Evolutionary conservation across 2,113 vertebrate genomes (phyloP).

Genomic region (Brevimyrus niger): DNA sequence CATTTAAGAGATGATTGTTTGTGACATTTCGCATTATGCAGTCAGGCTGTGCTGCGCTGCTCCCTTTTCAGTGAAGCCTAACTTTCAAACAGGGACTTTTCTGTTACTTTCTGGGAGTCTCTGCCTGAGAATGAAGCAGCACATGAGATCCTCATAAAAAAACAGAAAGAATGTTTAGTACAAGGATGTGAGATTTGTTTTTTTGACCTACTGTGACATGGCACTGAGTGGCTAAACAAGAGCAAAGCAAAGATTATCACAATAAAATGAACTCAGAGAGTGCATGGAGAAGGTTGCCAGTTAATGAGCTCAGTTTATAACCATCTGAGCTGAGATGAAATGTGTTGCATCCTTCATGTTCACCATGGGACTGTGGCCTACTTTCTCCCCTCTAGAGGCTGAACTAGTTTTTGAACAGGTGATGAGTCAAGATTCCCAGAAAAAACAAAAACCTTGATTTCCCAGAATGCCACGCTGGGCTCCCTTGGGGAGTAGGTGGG

Average conservation of each 20-base stretch:
- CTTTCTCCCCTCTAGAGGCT: neutral
- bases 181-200: neutral
- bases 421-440: neutral
- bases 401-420: neutral
- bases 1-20: neutral
- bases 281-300: neutral
- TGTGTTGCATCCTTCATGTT: neutral
- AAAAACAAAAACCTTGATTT: neutral
- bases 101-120: neutral
- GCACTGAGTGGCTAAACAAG: neutral
- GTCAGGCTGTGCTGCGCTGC: neutral
- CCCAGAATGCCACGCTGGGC: neutral
- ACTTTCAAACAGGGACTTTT: neutral
- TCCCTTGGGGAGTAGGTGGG: neutral
- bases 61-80: neutral
- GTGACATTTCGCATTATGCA: neutral
- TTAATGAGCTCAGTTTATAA: neutral
- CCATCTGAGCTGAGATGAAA: neutral
- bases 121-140: neutral
- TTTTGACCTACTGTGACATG: neutral
- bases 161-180: neutral
- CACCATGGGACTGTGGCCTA: neutral
- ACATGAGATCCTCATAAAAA: neutral
- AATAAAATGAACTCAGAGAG: neutral
- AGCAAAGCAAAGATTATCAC: neutral